Evolutionary conservation across 2,888 invertebrate species (phyloP), one percentile per base, ranked within the genome.

Genomic region (Drosophila paranaensis): DNA sequence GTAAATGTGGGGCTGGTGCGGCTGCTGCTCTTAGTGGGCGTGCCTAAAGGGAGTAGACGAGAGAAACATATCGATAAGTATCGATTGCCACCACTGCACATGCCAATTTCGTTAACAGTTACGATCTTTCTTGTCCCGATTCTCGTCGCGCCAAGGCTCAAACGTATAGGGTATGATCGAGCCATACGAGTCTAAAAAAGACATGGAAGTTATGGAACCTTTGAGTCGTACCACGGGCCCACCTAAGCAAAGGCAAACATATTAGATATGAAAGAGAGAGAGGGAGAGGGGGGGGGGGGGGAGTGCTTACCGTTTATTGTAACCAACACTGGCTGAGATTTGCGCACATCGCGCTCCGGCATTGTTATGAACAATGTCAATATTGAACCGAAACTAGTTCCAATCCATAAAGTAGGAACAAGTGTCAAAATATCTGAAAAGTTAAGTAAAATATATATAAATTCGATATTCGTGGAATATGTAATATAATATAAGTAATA

Each of bases 151-250:
- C 98, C 98, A 99, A 87, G 96, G 95, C 93, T 98, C 98, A 91
- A 95, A 97, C 48, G 97, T 96, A 91, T 97, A 96, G 71, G 97
- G 97, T 91, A 99, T 96, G 85, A 99, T 95, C 91, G 97, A 96
- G 91, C 99, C 99, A 91, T 96, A 97, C 92, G 97, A 97, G 94
- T 99, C 99, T 92, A 99, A 94, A 94, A 99, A 99, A 79, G 98
- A 97, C 95, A 99, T 97, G 80, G 96, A 95, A 90, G 98, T 94
- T 91, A 99, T 97, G 92, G 97, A 96, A 90, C 99, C 99, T 94
- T 98, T 98, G 93, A 99, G 94, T 93, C 98, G 96, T 94, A 98
- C 98, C 93, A 98, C 96, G 87, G 98, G 98, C 88, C 98, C 98
- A 91, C 99, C 99, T 96, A 25, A 56, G 6, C n/a, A 16, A 4